Conservation (phyloP, 2,797 vertebrate species). For the Sebastes hubbsi region DNA sequence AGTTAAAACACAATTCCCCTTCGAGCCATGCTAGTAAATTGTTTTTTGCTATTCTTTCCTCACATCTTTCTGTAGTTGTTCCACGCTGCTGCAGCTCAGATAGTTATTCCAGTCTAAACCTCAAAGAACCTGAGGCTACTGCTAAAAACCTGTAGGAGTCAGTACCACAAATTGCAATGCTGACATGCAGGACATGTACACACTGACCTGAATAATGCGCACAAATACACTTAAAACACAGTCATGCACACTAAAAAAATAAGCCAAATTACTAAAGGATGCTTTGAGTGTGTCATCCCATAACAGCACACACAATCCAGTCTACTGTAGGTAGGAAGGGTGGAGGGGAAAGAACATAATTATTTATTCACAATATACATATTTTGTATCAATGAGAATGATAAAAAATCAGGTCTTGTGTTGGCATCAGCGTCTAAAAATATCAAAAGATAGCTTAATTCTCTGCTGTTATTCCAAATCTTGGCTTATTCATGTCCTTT, state of each 20-base stretch:
- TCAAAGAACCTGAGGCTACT: background rate
- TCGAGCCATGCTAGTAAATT: background rate
- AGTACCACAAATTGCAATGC: background rate
- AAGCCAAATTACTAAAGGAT: background rate
- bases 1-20: slow-evolving; percentile 2
- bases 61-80: background rate
- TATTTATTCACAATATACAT: background rate
- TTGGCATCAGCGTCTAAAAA: background rate
- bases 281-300: background rate
- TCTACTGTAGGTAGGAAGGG: background rate
- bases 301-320: background rate
- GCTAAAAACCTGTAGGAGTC: slow-evolving; percentile 7
- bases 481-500: background rate
- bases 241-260: background rate
- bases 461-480: background rate
- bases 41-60: background rate
- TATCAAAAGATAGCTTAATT: background rate
- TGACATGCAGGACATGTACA: slow-evolving; percentile 6
- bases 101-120: slow-evolving; percentile 19
- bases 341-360: background rate
- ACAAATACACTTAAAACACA: background rate
- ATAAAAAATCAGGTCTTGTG: background rate
- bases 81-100: background rate
- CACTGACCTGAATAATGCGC: background rate
- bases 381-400: background rate